phyloP scores from a whole-genome alignment of 2,113 vertebrate species.

The Psettodes erumei region DNA sequence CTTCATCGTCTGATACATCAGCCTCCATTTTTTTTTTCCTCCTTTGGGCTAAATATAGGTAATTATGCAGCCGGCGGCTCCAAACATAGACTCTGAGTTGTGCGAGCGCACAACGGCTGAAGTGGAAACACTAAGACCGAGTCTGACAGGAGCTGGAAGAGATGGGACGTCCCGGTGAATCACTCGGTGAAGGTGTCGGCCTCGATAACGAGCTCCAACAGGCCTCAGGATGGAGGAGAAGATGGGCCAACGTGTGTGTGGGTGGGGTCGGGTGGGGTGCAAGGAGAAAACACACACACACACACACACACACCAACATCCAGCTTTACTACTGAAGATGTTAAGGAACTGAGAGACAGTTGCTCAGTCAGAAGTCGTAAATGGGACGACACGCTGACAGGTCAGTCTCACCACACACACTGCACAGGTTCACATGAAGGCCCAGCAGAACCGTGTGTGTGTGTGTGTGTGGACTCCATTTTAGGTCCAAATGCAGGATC shows the following conservation, averaged over 20 bases:
- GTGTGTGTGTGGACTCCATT: too few relatives aligned
- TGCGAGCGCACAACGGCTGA: neutral
- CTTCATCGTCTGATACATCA: neutral
- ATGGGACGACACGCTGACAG: too few relatives aligned
- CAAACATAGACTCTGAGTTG: conserved; percentile 38
- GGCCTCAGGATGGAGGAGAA: neutral
- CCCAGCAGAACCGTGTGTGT: neutral
- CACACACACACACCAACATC: conserved; percentile 11
- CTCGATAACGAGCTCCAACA: neutral
- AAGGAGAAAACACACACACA: neutral
- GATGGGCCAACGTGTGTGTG: too few relatives aligned
- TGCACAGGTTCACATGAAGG: too few relatives aligned
- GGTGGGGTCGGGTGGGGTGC: too few relatives aligned
- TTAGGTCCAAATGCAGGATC: neutral
- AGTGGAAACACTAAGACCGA: conserved; percentile 38
- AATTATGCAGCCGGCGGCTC: neutral
- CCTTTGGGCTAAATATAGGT: conserved; percentile 29
- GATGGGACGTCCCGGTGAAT: conserved; percentile 23
- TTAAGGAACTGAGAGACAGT: too few relatives aligned
- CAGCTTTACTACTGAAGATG: too few relatives aligned
- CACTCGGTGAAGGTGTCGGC: too few relatives aligned
- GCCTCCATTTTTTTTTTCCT: neutral
- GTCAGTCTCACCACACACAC: too few relatives aligned
- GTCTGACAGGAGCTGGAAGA: neutral
- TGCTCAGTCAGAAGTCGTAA: too few relatives aligned